Conservation (phyloP, 2,113 vertebrate genomes). For the Chloroceryle aenea region DNA sequence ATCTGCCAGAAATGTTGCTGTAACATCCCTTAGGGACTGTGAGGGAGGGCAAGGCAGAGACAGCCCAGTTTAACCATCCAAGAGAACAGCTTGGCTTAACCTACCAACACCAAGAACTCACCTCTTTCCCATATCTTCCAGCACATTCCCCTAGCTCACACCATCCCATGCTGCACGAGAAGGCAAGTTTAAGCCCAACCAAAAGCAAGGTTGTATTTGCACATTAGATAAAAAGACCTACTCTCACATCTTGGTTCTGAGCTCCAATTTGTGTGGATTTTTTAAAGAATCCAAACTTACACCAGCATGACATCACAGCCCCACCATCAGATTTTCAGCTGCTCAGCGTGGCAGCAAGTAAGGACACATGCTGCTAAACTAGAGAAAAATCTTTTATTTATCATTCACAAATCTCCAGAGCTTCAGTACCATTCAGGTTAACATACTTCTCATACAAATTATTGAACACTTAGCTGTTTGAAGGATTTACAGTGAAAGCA, state of each 20-base stretch:
- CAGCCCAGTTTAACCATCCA: not conserved
- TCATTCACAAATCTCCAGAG: not conserved
- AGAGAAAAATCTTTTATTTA: slow-evolving; percentile 9
- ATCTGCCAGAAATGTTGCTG: not conserved
- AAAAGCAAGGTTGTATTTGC: not conserved
- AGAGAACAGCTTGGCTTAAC: not conserved
- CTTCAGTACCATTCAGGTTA: slow-evolving; percentile 1
- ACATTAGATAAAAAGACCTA: not conserved
- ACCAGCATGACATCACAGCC: not conserved
- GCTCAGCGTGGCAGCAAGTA: not conserved
- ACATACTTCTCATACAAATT: not conserved
- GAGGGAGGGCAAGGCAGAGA: not conserved
- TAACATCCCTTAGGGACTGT: not conserved
- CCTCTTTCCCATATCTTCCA: not conserved
- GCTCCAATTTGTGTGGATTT: not conserved
- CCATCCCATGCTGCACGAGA: not conserved
- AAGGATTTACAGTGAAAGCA: not conserved
- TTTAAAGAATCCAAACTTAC: not conserved
- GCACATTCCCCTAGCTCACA: not conserved
- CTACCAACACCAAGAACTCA: not conserved
- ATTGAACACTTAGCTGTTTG: not conserved
- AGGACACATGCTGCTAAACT: not conserved
- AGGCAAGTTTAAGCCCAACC: not conserved
- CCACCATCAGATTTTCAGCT: not conserved
- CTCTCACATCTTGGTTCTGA: not conserved